Base-by-base conservation (phyloP, 1,140 invertebrate species). In the Drosophila kanapiae region DNA sequence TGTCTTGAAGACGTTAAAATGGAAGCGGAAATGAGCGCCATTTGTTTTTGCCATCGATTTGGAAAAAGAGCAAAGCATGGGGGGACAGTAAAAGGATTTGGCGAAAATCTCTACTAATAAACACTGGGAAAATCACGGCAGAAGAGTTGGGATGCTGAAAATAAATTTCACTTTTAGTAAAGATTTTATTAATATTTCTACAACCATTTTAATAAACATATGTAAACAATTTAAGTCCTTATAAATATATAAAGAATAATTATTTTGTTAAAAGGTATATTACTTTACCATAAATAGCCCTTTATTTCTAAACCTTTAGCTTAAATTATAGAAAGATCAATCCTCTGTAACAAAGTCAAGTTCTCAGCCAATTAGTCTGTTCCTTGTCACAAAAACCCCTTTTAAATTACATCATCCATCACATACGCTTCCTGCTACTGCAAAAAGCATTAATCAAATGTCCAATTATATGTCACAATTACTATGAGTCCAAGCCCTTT, bases 1-100 rank as follows among this genome's bases (percentile, higher is more conserved):
- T 90, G 85, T 75, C 85, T 75, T 76, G 40, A 90, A 90, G 85
- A 90, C 75, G 85, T 45, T 57, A 10, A 54, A 70, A 42, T 45
- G 18, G 38, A 45, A 68, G 48, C 85, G 85, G 85, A 90, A 90
- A 90, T 75, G 78, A 82, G 67, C 43, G 54, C 60, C 78, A 85
- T 71, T 85, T 76, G 80, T 75, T 83, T 69, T 68, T 51, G 58
- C 61, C 60, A 47, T 56, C 49, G 31, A 45, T 42, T 70, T 45
- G 54, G 31, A 16, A 27, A 37, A n/a, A 14, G 33, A 23, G 1
- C 23, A 23, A 23, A 2, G 23, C 23, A 31, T 9, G 10, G 3
- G 10, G 27, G 31, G 42, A 37, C 27, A 40, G 58, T 75, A 77
- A 69, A 63, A 70, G 63, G 60, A 69, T 83, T 80, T 75, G 38